Conservation (phyloP, 2,888 invertebrate species). For the Scrobipalpa atriplicella region DNA sequence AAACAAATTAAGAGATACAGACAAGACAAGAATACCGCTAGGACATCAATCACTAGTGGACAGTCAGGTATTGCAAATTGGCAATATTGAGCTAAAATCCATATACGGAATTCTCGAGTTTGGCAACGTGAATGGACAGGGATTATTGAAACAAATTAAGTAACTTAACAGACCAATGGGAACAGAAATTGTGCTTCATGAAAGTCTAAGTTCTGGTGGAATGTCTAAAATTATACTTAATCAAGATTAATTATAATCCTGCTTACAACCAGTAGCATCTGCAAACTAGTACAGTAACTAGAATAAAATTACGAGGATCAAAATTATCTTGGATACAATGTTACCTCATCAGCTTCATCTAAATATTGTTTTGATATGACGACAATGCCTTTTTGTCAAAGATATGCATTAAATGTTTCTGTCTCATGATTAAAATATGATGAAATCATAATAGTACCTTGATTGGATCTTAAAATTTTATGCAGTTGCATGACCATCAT, state of each 20-base stretch:
- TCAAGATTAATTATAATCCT: constrained; percentile 6
- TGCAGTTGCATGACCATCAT: neutral
- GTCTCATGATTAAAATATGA: neutral
- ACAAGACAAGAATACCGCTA: constrained; percentile 24
- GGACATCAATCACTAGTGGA: constrained; percentile 27
- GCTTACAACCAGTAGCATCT: neutral
- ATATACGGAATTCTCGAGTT: neutral
- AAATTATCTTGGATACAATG: no score
- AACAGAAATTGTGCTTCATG: neutral
- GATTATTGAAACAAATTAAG: constrained; percentile 21
- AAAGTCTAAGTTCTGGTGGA: constrained; percentile 8
- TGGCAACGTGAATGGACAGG: constrained; percentile 18
- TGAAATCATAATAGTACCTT: neutral
- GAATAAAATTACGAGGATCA: no score
- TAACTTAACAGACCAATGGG: neutral
- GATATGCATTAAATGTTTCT: neutral
- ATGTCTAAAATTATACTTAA: constrained; percentile 7
- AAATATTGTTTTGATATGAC: no score
- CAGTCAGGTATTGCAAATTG: constrained; percentile 19
- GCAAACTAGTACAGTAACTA: no score
- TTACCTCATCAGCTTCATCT: no score
- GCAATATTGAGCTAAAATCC: constrained; percentile 26
- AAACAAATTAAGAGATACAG: constrained; percentile 21
- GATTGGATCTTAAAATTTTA: neutral
- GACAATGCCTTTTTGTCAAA: no score